Base-by-base conservation (phyloP, 2,113 vertebrate genomes). In the Zeus faber region DNA sequence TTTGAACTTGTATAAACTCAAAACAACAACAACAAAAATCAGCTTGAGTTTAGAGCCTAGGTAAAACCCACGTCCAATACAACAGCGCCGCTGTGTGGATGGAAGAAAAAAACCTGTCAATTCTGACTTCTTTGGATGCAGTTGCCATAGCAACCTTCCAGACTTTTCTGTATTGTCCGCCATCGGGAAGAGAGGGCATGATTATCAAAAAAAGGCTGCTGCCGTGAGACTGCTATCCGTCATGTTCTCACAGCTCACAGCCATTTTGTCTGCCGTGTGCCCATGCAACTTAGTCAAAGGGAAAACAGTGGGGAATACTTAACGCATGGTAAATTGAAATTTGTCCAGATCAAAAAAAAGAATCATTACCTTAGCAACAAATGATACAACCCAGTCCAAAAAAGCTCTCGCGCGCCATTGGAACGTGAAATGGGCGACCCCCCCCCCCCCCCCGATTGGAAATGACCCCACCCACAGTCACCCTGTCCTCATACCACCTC, bases 91-190 rank as follows among this genome's bases (percentile, higher is more conserved):
- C 85, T 54, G 61, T 39, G 62, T 72, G 89, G 86, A 64, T 49
- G 65, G 45, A 41, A 33, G 5, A 65, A n/a, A n/a, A n/a, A n/a
- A 37, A 14, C 33, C 27, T 9, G 27, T 29, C 27, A 4, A 29
- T 29, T 9, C 33, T n/a, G 35, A 67, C 63, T 70, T 77, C 77
- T 81, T 40, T 22, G 67, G 76, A 84, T 62, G 76, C 82, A 75
- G 94, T 95, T 95, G 91, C 93, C 82, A 86, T 96, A 91, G 92
- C 93, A 96, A 94, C 92, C 89, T 89, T 86, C 87, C 79, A 93
- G 85, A 89, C 85, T 70, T 85, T 89, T 88, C 85, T 83, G 72
- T 55, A 44, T 69, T 6, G 68, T 78, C 65, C 77, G 70, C 54
- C 54, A 51, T 56, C 26, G 68, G 56, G 46, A 9, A 54, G 39